phyloP scores from a whole-genome alignment of 2,888 invertebrate genomes.

The Pachliopta kotzebuea region DNA sequence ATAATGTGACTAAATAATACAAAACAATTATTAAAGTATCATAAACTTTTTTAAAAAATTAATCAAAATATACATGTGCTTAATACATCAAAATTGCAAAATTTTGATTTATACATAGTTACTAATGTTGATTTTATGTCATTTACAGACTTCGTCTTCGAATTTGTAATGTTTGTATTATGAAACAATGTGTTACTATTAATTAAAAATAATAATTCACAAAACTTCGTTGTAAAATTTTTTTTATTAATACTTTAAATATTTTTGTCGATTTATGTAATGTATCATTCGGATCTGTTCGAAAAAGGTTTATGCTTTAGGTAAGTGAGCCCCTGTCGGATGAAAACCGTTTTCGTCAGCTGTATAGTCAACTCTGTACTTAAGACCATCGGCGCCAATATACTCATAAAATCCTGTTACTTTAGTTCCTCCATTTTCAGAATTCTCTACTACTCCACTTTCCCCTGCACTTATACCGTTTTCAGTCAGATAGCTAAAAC shows the following conservation, averaged over 20 bases:
- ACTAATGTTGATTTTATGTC: too few relatives aligned
- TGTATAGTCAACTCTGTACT: slow-evolving; percentile 79
- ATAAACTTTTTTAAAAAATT: too few relatives aligned
- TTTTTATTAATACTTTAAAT: slow-evolving; percentile 14
- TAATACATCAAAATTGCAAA: too few relatives aligned
- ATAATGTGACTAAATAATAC: too few relatives aligned
- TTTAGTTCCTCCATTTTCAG: slow-evolving; percentile 76
- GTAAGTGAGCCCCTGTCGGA: slow-evolving; percentile 77
- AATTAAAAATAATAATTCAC: too few relatives aligned
- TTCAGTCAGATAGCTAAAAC: slow-evolving; percentile 82
- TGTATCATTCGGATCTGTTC: slow-evolving; percentile 24
- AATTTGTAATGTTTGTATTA: too few relatives aligned
- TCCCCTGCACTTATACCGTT: slow-evolving; percentile 84
- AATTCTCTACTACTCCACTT: slow-evolving; percentile 79
- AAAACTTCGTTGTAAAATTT: too few relatives aligned
- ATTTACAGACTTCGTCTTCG: too few relatives aligned
- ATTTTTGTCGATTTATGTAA: neutral
- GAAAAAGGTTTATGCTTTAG: slow-evolving; percentile 37
- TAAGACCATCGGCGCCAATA: slow-evolving; percentile 82
- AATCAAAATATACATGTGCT: too few relatives aligned
- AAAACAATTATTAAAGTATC: too few relatives aligned
- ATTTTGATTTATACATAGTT: too few relatives aligned
- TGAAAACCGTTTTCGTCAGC: slow-evolving; percentile 83
- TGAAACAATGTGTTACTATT: too few relatives aligned
- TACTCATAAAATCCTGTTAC: slow-evolving; percentile 85